Evolutionary conservation across 2,113 vertebrate species (phyloP).

Genomic region (Zosterops borbonicus): DNA sequence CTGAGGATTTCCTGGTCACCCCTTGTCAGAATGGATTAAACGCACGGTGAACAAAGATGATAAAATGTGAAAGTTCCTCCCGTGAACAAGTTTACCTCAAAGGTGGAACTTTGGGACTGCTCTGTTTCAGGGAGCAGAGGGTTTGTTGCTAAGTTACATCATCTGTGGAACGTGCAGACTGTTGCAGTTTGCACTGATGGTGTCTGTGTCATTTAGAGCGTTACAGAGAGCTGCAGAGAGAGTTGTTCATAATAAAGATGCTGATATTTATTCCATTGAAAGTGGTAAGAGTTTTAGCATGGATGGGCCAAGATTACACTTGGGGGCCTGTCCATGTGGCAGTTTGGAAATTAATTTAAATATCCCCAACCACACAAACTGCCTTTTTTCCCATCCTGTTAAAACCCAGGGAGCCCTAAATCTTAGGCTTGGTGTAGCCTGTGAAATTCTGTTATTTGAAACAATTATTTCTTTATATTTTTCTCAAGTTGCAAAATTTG

Average conservation of each 20-base stretch:
- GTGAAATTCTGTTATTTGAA: not conserved
- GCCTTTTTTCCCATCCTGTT: not conserved
- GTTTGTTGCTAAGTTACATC: not conserved
- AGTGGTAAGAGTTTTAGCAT: not conserved
- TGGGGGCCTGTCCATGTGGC: not conserved
- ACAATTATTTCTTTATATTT: not conserved
- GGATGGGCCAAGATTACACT: not conserved
- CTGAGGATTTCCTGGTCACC: not conserved
- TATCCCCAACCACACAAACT: not conserved
- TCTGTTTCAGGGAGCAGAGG: not conserved
- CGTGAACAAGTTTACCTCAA: not conserved
- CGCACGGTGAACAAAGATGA: not conserved
- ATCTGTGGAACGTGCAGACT: not conserved
- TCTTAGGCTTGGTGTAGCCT: not conserved
- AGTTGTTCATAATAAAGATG: not conserved
- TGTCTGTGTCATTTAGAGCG: not conserved
- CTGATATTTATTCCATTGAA: not conserved
- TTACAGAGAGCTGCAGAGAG: not conserved
- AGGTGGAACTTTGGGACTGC: not conserved
- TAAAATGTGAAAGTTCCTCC: not conserved
- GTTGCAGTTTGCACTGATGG: not conserved
- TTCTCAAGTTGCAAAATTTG: not conserved
- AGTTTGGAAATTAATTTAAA: not conserved
- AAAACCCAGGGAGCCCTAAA: not conserved
- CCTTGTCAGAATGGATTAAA: not conserved